Evolutionary conservation across 53 echinoderm and acorn worm genomes (phyloP), one percentile per base, ranked within the genome.

Genomic region (Antedon mediterranea): DNA sequence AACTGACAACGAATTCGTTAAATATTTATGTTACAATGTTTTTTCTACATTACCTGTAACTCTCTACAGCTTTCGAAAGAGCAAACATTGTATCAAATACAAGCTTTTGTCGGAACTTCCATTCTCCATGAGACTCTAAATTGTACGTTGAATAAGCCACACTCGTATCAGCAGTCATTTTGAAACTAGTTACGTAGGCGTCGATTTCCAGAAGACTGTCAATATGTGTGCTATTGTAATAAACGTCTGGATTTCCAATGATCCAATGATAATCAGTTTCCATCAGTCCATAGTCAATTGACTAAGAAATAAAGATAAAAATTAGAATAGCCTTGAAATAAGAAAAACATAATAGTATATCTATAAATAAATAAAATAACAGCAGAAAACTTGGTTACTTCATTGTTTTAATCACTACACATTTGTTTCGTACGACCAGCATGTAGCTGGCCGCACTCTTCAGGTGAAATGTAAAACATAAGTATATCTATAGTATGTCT

Each of bases 101-200:
- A 13, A 84, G 78, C 71, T 86, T 82, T 23, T 57, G 57, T 57
- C 23, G 11, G 3, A 57, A 57, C 3, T 8, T 57, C 57, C 57
- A 57, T 57, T 57, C 57, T 3, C 23, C 57, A 23, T 57, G 57
- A 57, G 23, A 57, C 57, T 8, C 14, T 57, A 57, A 57, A 23
- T 57, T 57, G 23, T 15, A 57, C 1, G 57, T 57, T 18, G 57
- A 11, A 18, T 11, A 57, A 57, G 23, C 57, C 23, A 26, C 23
- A 23, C 57, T 57, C 57, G 57, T 13, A 57, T 91, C 91, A 0
- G 89, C 72, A 32, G 91, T 94, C 94, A 94, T 94, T 75, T 84
- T 85, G 79, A 94, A 94, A 32, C 89, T 91, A 26, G 94, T 94
- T 75, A 94, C 81, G 84, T 91, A 94, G 0, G 87, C 94, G 78